Evolutionary conservation across 2,797 vertebrate genomes (phyloP).

Genomic region (Simalia tracyae): DNA sequence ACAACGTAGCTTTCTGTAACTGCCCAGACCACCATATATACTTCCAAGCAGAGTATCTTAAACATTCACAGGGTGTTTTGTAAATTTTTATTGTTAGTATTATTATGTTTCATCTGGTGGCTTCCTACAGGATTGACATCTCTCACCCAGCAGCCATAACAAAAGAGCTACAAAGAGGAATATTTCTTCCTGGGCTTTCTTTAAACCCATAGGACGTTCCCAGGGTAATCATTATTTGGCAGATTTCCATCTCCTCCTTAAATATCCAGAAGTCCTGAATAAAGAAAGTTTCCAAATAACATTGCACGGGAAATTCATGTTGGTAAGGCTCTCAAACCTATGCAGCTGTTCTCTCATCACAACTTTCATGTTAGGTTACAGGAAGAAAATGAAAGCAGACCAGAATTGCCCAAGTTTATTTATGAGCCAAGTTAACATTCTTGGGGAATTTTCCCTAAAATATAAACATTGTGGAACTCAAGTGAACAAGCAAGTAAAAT

Average conservation of each 20-base stretch:
- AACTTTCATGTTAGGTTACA: background rate
- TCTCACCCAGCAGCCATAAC: background rate
- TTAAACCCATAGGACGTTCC: background rate
- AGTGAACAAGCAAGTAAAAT: background rate
- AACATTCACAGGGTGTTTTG: background rate
- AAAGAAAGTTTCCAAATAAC: background rate
- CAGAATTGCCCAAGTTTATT: background rate
- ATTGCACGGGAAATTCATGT: background rate
- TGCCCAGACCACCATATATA: background rate
- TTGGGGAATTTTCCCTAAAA: background rate
- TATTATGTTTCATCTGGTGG: background rate
- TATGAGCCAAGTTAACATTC: background rate
- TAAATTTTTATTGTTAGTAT: background rate
- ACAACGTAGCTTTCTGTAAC: slow-evolving; percentile 39
- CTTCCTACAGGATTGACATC: slow-evolving; percentile 30
- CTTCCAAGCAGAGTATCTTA: background rate
- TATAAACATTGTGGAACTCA: background rate
- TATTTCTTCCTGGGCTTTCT: background rate
- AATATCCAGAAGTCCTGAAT: background rate
- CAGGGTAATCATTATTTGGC: background rate
- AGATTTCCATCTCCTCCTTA: background rate
- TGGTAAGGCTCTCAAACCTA: background rate
- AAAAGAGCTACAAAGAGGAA: background rate
- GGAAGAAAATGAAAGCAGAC: background rate
- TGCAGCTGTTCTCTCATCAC: background rate